phyloP scores from a whole-genome alignment of 2,113 vertebrate genomes.

The Pollimyrus isidori region DNA sequence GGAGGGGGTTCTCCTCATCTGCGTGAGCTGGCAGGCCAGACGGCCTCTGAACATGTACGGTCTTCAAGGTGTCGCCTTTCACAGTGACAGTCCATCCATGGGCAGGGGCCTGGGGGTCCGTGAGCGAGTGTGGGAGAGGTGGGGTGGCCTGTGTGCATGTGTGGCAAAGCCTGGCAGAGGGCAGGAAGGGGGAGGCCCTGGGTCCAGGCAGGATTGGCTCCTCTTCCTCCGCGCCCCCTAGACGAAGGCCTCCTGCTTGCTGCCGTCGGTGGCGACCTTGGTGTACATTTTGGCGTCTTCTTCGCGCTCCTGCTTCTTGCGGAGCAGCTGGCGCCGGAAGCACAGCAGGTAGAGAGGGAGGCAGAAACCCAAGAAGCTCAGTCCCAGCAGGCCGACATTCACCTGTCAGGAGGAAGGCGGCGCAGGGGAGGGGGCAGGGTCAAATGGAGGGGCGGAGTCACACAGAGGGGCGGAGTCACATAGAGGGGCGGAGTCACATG shows the following conservation, averaged over 20 bases:
- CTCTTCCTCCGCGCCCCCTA: constrained; percentile 42
- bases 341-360: constrained; percentile 85
- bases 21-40: background rate
- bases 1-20: background rate
- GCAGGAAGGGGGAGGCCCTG: constrained; percentile 2
- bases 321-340: constrained; percentile 72
- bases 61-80: constrained; percentile 10
- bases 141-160: background rate
- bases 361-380: constrained; percentile 91
- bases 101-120: constrained; percentile 1
- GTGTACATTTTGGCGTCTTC: constrained; percentile 84
- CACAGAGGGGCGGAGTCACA: background rate
- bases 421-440: background rate
- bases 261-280: constrained; percentile 68
- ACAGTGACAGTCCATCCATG: constrained; percentile 28
- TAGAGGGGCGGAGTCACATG: fast-evolving
- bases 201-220: constrained; percentile 37
- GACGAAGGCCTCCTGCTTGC: constrained; percentile 76
- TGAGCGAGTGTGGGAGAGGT: background rate
- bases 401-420: constrained; percentile 61
- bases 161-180: constrained; percentile 18
- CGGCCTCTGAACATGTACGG: background rate
- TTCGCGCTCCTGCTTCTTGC: constrained; percentile 62
- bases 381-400: constrained; percentile 78
- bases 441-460: background rate